Base-by-base conservation (phyloP, 2,888 invertebrate species). In the Andrena chrysosceles region DNA sequence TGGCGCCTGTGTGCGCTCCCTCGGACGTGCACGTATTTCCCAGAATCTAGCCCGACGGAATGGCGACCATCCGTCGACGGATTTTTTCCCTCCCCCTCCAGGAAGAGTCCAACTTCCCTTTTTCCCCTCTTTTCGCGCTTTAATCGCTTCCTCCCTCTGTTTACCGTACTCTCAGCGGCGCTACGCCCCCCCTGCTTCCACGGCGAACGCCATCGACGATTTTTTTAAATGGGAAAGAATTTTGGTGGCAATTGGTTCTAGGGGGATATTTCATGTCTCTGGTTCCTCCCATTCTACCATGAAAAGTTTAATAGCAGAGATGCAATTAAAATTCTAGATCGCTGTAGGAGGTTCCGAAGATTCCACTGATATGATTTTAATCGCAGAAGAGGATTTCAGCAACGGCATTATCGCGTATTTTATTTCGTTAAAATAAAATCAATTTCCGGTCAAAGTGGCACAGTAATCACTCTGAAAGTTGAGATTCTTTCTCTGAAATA, bases 1-100 rank as follows among this genome's bases (percentile, higher is more conserved):
- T 20, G 26, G 72, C 62, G 54, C 23, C 60, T 23, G 56, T 70
- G 26, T 29, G 56, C 33, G 56, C 31, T 62, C 48, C 69, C 42
- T 42, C 42, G 42, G 75, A 68, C 72, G 60, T 66, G 79, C 68
- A 26, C 63, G 68, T 77, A 74, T 83, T 66, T 67, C 52, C 71
- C 68, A 67, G 73, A 56, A 77, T 68, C 52, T 66, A 67, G 78
- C 63, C 84, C 85, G 83, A 85, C 81, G 87, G 86, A 87, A 87
- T 87, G 86, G 87, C 87, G 87, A 77, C 77, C 85, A 77, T 78
- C 78, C 80, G 75, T 76, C 87, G 74, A 71, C 71, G 83, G 52
- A 83, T 84, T 77, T 82, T 82, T 85, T 80, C 64, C 26, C 35
- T 52, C 20, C 52, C 1, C 79, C 8, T 26, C 20, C 13, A 63